A percentile compares a stretch with the other conserved stretches of the same genome.
Evolutionary conservation across 2,888 invertebrate species (phyloP).

Genomic region (Sympetrum striolatum): DNA sequence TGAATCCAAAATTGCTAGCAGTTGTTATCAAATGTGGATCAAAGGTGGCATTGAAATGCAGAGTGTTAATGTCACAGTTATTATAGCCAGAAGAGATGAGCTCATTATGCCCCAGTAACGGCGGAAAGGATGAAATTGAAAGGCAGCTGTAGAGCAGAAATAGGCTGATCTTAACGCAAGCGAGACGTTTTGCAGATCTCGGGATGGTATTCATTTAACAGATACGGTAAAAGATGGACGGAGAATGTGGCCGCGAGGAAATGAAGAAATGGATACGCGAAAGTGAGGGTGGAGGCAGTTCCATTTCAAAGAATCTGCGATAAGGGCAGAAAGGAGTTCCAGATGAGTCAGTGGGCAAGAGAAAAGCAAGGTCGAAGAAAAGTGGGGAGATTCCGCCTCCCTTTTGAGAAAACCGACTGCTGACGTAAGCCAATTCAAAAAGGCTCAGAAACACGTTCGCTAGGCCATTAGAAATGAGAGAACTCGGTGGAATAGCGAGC

Average conservation of each 20-base stretch:
- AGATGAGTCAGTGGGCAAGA: slow-evolving; percentile 11
- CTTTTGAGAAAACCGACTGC: slow-evolving; percentile 18
- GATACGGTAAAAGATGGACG: not conserved
- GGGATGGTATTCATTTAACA: not conserved
- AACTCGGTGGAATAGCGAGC: not conserved
- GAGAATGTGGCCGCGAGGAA: slow-evolving; percentile 9
- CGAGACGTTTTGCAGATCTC: not conserved
- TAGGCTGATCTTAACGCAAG: not conserved
- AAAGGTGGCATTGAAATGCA: too few species aligned
- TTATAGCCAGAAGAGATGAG: too few species aligned
- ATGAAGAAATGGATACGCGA: slow-evolving; percentile 18
- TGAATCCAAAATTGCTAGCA: too few species aligned
- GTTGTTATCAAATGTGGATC: too few species aligned
- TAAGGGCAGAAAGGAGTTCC: slow-evolving; percentile 18
- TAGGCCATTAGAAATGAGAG: not conserved
- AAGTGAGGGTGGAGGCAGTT: not conserved
- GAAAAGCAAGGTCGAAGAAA: not conserved
- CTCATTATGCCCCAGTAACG: not conserved
- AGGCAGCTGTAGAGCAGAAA: not conserved
- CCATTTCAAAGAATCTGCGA: not conserved
- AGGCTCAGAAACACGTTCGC: not conserved
- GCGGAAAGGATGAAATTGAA: not conserved
- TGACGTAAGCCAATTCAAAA: slow-evolving; percentile 27
- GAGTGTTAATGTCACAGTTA: too few species aligned
- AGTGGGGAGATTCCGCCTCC: not conserved